These are phyloP conservation scores for Sprattus sprattus DNA, from an alignment of 2,113 vertebrate species.

Conservation along the genomic window DNA sequence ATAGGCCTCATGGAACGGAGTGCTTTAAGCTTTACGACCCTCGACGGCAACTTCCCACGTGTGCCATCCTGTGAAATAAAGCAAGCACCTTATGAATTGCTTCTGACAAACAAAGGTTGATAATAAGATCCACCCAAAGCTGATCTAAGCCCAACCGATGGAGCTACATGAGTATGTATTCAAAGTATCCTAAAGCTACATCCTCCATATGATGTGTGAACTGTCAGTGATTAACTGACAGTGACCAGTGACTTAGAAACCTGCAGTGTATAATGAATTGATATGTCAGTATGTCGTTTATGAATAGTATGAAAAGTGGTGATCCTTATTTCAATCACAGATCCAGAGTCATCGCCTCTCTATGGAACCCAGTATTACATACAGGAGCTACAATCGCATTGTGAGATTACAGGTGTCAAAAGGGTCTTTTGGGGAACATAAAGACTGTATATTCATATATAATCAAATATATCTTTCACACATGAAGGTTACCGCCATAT, in stretches of 20 bases:
- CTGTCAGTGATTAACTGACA: too few species aligned
- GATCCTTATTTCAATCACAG: too few species aligned
- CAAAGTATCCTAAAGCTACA: background rate
- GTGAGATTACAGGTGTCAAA: too few species aligned
- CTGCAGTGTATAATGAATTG: too few species aligned
- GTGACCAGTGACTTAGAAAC: too few species aligned
- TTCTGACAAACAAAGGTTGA: background rate
- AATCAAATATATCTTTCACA: background rate
- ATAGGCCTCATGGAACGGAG: conserved; percentile 65
- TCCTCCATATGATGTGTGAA: background rate
- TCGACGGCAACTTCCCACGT: conserved; percentile 4
- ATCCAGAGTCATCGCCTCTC: too few species aligned
- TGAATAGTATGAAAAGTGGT: too few species aligned
- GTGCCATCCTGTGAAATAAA: background rate
- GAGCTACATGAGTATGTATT: background rate
- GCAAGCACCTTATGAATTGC: background rate
- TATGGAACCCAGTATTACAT: too few species aligned
- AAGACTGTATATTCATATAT: background rate
- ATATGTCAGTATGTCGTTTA: too few species aligned
- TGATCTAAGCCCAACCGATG: background rate
- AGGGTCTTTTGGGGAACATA: background rate
- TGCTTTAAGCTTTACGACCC: conserved; percentile 36
- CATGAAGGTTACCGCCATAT: background rate
- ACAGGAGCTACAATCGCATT: too few species aligned
- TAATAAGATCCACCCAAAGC: background rate